Conservation (phyloP, 2,797 vertebrate genomes). For the Sternotherus odoratus region DNA sequence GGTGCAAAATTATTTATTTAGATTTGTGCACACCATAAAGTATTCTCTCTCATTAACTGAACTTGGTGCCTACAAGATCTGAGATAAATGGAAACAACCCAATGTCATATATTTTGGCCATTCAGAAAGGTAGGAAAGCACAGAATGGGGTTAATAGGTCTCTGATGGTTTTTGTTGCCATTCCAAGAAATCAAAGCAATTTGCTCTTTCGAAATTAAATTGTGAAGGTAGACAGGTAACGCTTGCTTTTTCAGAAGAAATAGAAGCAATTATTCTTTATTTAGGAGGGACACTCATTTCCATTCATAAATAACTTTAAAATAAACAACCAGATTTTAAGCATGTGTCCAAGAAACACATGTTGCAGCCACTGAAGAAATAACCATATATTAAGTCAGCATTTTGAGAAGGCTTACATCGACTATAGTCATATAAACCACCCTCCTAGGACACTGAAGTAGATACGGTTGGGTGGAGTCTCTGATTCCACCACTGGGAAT, state of each 20-base stretch:
- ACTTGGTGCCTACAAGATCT: background rate
- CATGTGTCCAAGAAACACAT: background rate
- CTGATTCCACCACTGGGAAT: conserved; percentile 25
- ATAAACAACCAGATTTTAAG: background rate
- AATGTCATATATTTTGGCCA: background rate
- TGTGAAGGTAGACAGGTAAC: background rate
- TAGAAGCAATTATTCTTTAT: background rate
- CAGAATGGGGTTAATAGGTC: background rate
- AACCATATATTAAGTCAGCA: background rate
- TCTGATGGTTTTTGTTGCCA: background rate
- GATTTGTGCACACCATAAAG: background rate
- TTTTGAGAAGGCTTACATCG: background rate
- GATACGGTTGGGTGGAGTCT: background rate
- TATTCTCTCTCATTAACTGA: background rate
- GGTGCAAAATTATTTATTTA: background rate
- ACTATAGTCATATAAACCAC: background rate
- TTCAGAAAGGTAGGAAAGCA: background rate
- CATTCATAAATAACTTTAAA: background rate
- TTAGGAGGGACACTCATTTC: background rate
- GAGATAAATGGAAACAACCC: background rate
- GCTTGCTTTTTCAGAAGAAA: background rate
- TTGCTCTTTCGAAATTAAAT: background rate
- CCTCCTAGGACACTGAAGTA: background rate
- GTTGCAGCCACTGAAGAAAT: background rate
- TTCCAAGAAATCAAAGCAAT: background rate